Base-by-base conservation (phyloP, 2,113 vertebrate genomes). In the Aspidoscelis tigris region DNA sequence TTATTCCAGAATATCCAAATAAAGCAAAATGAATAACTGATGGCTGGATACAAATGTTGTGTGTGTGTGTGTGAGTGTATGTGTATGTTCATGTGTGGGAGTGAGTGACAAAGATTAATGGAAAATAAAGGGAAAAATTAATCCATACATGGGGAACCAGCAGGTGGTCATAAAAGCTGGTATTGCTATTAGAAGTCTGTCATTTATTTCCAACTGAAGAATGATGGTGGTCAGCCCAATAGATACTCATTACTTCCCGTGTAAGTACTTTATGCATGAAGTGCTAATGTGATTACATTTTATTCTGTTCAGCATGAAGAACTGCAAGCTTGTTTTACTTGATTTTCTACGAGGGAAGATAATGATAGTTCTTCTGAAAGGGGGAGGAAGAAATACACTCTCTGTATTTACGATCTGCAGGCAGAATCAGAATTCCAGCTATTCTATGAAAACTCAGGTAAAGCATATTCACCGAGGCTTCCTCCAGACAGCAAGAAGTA, bases 291-390 rank as follows among this genome's bases (percentile, higher is more conserved):
- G 0, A 78, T 58, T 55, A 85, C 50, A 41, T 7, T 88, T 26
- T 55, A 20, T 65, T 41, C 75, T 12, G 24, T 58, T 47, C 74
- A 82, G 81, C 81, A 68, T 72, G 64, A 21, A 73, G 81, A 91
- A 26, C 14, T 47, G 16, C 72, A 2, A 2, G 22, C 53, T 65
- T 83, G 5, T 71, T 91, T 89, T 75, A 77, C n/a, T 78, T 9
- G 53, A 16, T 84, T 91, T 79, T 82, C 72, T 73, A 0, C 74
- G 72, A 3, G 1, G 69, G 87, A 78, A 74, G 14, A 14, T 20
- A 76, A 33, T 50, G 73, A 53, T n/a, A 75, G 47, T 53, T 24
- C 41, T 53, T 24, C 18, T 50, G 21, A 50, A 9, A 50, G 47
- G 47, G 18, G 68, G 80, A 44, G 7, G 26, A 47, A 66, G 61